phyloP scores from a whole-genome alignment of 1,140 invertebrate genomes.

The Mactra quadrangularis region DNA sequence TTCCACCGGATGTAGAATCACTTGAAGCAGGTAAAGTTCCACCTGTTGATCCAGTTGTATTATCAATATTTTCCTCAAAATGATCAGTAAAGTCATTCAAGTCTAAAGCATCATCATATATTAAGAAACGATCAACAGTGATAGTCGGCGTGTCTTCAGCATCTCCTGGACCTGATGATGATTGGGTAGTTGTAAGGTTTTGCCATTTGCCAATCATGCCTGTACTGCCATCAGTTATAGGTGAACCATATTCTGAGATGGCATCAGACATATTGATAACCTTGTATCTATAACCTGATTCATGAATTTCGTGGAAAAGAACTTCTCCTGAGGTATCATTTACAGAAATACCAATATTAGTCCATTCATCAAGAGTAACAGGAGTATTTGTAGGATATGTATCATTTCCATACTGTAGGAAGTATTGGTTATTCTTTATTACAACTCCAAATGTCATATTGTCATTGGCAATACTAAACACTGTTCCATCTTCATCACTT shows the following conservation, averaged over 20 bases:
- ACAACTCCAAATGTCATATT: conserved; percentile 55
- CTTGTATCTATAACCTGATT: conserved; percentile 50
- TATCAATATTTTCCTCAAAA: conserved; percentile 48
- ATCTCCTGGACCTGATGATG: conserved; percentile 14
- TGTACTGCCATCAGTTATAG: conserved; percentile 12
- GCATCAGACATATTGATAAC: conserved; percentile 41
- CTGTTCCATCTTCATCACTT: conserved; percentile 40
- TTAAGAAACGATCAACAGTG: conserved; percentile 36
- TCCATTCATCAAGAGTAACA: conserved; percentile 44
- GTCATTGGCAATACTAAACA: conserved; percentile 46
- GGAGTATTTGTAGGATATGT: conserved; percentile 41
- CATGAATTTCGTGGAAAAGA: conserved; percentile 56
- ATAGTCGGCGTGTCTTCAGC: conserved; percentile 15
- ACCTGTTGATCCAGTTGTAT: conserved; percentile 1
- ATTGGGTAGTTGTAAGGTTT: conserved; percentile 26
- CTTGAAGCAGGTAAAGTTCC: conserved; percentile 9
- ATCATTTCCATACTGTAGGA: conserved; percentile 43
- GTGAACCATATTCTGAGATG: conserved; percentile 29
- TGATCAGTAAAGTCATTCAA: conserved; percentile 41
- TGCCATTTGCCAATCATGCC: conserved; percentile 49
- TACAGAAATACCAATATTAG: conserved; percentile 49
- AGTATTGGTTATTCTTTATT: conserved; percentile 34
- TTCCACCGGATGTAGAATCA: neutral
- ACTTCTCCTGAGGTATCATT: conserved; percentile 45
- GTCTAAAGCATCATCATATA: conserved; percentile 8